A percentile compares a stretch with the other conserved stretches of the same genome.
These are phyloP conservation scores for Callionymus lyra DNA, from an alignment of 2,113 vertebrate species.

Conservation along the genomic window DNA sequence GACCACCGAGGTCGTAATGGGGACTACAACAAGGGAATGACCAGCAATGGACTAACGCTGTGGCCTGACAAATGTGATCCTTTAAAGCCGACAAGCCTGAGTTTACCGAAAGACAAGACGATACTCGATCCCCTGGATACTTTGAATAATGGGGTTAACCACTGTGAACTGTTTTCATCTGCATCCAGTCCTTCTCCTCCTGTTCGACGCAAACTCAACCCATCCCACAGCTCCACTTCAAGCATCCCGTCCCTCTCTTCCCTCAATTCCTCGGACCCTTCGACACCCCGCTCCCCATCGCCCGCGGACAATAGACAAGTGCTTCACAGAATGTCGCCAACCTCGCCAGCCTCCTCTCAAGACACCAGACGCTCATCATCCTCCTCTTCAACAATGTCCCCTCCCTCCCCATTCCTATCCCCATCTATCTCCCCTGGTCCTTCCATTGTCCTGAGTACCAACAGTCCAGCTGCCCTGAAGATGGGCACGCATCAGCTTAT, in stretches of 20 bases:
- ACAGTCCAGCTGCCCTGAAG: slow-evolving; percentile 77
- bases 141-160: slow-evolving; percentile 21
- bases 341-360: slow-evolving; percentile 30
- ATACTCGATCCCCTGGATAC: slow-evolving; percentile 19
- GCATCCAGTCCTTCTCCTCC: slow-evolving; percentile 35
- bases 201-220: slow-evolving; percentile 25
- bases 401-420: slow-evolving; percentile 44
- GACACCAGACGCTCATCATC: slow-evolving; percentile 52
- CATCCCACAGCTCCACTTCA: slow-evolving; percentile 50
- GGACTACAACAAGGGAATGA: slow-evolving; percentile 12
- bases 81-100: slow-evolving; percentile 24
- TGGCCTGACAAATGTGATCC: slow-evolving; percentile 30
- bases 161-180: slow-evolving; percentile 24
- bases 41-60: slow-evolving; percentile 13
- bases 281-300: slow-evolving; percentile 40
- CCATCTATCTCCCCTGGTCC: slow-evolving; percentile 38
- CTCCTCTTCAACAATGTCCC: slow-evolving; percentile 36
- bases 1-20: slow-evolving; percentile 45
- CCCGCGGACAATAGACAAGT: slow-evolving; percentile 33
- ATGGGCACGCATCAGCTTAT: slow-evolving; percentile 88
- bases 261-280: slow-evolving; percentile 39
- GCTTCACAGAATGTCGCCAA: slow-evolving; percentile 39
- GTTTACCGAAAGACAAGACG: slow-evolving; percentile 50
- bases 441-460: slow-evolving; percentile 74
- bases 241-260: slow-evolving; percentile 48